A percentile compares a stretch with the other conserved stretches of the same genome.
Evolutionary conservation across 2,113 vertebrate genomes (phyloP).

Genomic region (Copsychus sechellarum): DNA sequence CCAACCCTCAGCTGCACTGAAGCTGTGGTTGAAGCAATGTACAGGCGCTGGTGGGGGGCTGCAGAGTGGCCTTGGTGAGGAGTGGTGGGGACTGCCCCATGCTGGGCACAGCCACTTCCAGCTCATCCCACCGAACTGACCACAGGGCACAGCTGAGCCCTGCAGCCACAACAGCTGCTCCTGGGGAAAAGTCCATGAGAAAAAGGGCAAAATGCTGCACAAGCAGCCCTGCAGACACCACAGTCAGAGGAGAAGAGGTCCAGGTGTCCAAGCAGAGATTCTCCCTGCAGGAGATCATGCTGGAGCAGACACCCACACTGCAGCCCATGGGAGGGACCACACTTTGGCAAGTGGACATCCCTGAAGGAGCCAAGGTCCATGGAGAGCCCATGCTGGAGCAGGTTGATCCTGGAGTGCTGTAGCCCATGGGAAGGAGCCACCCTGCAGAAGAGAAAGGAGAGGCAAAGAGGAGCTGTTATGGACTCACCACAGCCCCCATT

Average conservation of each 20-base stretch:
- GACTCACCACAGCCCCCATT: neutral
- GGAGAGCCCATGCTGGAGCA: accelerated
- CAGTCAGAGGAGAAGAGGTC: neutral
- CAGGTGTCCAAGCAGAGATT: neutral
- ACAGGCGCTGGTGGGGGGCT: neutral
- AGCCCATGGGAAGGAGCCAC: neutral
- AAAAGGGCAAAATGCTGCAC: neutral
- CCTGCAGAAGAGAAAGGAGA: neutral
- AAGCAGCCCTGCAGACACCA: neutral
- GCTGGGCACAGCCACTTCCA: neutral
- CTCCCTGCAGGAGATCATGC: neutral
- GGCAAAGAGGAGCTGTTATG: neutral
- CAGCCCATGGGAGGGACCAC: accelerated
- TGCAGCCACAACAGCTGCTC: neutral
- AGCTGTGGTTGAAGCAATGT: neutral
- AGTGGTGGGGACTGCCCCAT: accelerated
- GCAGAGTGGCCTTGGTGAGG: neutral
- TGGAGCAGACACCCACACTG: neutral
- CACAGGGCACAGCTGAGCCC: neutral
- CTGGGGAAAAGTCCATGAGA: neutral
- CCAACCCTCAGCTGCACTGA: neutral
- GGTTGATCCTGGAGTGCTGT: neutral
- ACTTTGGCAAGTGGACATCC: neutral
- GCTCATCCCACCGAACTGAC: neutral
- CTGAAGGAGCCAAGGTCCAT: neutral